These are phyloP conservation scores for Caenorhabditis brenneri DNA, from an alignment of 1,140 invertebrate genomes.

Conservation along the genomic window DNA sequence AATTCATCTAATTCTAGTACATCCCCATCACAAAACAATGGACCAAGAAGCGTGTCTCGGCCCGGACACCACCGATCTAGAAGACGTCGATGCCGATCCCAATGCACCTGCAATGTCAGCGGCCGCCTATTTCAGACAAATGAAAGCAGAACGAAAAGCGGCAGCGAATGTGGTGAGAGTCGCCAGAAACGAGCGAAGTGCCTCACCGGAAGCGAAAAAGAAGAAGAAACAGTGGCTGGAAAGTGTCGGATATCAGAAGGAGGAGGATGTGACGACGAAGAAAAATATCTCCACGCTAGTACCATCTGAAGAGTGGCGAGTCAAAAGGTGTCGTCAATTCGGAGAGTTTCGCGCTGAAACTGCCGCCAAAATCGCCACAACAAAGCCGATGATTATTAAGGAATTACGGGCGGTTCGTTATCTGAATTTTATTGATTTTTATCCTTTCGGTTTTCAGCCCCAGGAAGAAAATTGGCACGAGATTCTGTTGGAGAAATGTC, in stretches of 20 bases:
- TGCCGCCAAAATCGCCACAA: not conserved
- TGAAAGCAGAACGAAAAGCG: not conserved
- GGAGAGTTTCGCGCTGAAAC: not conserved
- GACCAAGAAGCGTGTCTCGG: slow-evolving; percentile 22
- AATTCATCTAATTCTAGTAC: not conserved
- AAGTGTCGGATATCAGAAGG: slow-evolving; percentile 19
- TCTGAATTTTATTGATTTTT: not conserved
- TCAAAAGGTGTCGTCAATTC: not conserved
- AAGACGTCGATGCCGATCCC: not conserved
- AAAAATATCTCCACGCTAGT: not conserved
- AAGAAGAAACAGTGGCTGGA: slow-evolving; percentile 17
- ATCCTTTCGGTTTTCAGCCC: not conserved
- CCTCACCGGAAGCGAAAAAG: not conserved
- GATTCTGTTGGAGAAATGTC: slow-evolving; percentile 20
- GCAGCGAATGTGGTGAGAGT: not conserved
- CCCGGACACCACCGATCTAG: not conserved
- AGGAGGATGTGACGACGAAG: not conserved
- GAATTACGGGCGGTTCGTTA: not conserved
- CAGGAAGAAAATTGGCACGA: slow-evolving; percentile 24
- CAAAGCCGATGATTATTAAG: not conserved
- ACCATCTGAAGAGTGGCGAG: not conserved
- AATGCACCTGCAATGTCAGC: not conserved
- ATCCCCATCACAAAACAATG: not conserved
- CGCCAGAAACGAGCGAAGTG: not conserved
- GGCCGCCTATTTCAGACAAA: not conserved